These are phyloP conservation scores for Heliothis virescens DNA, from an alignment of 1,140 invertebrate genomes.

Conservation along the genomic window DNA sequence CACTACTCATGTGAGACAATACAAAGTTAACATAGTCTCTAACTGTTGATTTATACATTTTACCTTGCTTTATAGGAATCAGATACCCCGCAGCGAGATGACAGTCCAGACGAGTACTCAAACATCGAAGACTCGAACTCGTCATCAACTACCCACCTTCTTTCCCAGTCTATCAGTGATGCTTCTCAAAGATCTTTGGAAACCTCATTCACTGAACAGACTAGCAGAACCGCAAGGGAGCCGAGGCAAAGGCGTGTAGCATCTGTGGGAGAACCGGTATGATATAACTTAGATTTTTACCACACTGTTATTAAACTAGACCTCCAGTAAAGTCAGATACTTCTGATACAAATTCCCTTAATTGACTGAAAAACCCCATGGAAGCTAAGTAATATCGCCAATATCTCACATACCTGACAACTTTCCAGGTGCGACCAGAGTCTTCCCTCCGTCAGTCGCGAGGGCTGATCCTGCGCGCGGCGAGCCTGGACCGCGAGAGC, in stretches of 20 bases:
- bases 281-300: not conserved
- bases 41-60: not conserved
- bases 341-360: too few species aligned
- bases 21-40: not conserved
- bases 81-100: slow-evolving; percentile 75
- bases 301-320: too few species aligned
- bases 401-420: not conserved
- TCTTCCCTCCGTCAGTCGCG: slow-evolving; percentile 70
- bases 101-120: slow-evolving; percentile 75
- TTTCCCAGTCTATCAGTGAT: slow-evolving; percentile 78
- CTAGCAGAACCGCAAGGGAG: slow-evolving; percentile 50
- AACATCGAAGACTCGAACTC: slow-evolving; percentile 76
- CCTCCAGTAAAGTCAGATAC: too few species aligned
- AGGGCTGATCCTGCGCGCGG: slow-evolving; percentile 80
- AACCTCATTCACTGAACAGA: slow-evolving; percentile 70
- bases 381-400: not conserved
- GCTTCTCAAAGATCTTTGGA: slow-evolving; percentile 68
- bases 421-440: slow-evolving; percentile 63
- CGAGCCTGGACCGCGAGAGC: slow-evolving; percentile 79
- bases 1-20: too few species aligned
- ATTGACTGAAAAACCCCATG: too few species aligned
- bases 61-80: slow-evolving; percentile 64
- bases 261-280: slow-evolving; percentile 67
- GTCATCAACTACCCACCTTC: slow-evolving; percentile 74
- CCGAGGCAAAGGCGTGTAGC: slow-evolving; percentile 61